Base-by-base conservation (phyloP, 2,113 vertebrate species). In the Phocoena phocoena region DNA sequence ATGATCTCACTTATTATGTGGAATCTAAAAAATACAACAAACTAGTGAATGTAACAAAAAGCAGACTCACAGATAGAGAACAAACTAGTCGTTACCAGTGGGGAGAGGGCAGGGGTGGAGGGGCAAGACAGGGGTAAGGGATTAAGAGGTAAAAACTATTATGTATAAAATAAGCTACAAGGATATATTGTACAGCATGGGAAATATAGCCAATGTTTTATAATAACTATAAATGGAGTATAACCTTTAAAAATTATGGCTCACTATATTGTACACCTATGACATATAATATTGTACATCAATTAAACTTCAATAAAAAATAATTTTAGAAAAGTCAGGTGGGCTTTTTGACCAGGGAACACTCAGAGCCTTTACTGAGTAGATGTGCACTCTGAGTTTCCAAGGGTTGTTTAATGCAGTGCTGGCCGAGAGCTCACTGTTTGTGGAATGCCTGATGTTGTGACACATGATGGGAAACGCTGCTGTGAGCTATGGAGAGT, bases 401-500 rank as follows among this genome's bases (percentile, higher is more conserved):
- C 2, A 2, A 8, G 81, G 23, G 7, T 38, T 14, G 23, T 31
- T 53, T 6, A 3, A n/a, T 23, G 28, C 13, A 21, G 18, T 60
- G n/a, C 41, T 33, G 41, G 68, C 36, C 0, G 4, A 23, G 38
- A 63, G 28, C n/a, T 79, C 81, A 5, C 36, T 70, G 53, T 38
- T 10, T 26, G 44, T 21, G 55, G 81, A 53, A n/a, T 0, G 1
- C 33, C 60, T 41, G 33, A 14, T 38, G 23, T 17, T 68, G 70
- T 23, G 8, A 10, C 4, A 10, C 4, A 10, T 50, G 2, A 1
- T 41, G 55, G 26, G 58, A 62, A 23, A 25, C 0, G 25, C 12
- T 63, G 33, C 55, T 23, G 4, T 28, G n/a, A 41, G 53, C 15
- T 3, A 1, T 0, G 12, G 33, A 63, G 41, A 53, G 36, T 65